Conservation (phyloP, 2,113 vertebrate species). For the Micromys minutus region DNA sequence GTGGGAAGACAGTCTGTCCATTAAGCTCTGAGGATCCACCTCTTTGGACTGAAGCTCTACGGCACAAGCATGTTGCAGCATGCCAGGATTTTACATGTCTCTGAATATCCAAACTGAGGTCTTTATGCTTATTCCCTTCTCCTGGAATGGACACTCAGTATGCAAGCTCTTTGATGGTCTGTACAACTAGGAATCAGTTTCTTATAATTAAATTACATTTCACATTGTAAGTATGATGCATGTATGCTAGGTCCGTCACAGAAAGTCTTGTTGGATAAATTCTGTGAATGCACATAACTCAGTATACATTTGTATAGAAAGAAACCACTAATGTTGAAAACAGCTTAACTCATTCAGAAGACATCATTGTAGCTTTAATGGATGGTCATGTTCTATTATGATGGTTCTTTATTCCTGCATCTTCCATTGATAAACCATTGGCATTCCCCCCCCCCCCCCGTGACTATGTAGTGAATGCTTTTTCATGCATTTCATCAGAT, state of each 20-base stretch:
- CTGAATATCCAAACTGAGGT: not conserved
- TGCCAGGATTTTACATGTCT: not conserved
- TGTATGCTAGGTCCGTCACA: not conserved
- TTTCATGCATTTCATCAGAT: not conserved
- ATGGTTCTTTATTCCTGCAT: not conserved
- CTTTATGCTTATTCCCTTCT: not conserved
- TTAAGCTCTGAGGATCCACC: not conserved
- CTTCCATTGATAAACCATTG: not conserved
- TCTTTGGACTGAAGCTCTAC: not conserved
- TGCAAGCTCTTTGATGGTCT: not conserved
- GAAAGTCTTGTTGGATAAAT: not conserved
- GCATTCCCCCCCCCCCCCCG: rapidly evolving
- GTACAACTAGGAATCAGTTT: not conserved
- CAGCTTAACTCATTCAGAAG: not conserved
- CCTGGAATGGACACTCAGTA: not conserved
- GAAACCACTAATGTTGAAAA: not conserved
- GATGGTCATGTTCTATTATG: not conserved
- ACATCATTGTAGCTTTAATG: not conserved
- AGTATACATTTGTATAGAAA: not conserved
- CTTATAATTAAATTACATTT: not conserved
- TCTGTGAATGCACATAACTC: not conserved
- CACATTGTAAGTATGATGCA: not conserved
- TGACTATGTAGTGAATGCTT: not conserved
- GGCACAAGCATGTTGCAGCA: not conserved
- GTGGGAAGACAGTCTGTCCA: not conserved